phyloP scores from a whole-genome alignment of 1,140 invertebrate genomes.

The Berghia stephanieae region DNA sequence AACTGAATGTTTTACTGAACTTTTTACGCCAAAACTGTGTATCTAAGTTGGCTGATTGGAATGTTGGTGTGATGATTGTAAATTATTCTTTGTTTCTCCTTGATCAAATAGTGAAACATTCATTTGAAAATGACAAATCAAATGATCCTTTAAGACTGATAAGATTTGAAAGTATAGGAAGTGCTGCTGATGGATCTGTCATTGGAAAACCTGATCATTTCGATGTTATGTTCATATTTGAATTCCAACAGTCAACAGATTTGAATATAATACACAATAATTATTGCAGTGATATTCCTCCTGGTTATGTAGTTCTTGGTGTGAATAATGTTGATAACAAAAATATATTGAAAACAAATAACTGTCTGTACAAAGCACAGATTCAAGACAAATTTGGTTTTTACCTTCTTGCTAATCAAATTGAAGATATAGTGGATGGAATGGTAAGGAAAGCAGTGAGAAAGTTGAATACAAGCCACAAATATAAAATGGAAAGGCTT shows the following conservation, averaged over 20 bases:
- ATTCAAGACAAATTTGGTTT: constrained; percentile 29
- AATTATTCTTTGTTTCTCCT: constrained; percentile 50
- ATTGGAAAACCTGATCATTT: constrained; percentile 42
- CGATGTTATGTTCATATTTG: constrained; percentile 49
- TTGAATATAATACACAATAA: constrained; percentile 36
- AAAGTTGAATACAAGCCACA: constrained; percentile 44
- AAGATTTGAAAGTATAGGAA: constrained; percentile 44
- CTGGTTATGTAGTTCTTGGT: constrained; percentile 46
- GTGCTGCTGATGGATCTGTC: constrained; percentile 45
- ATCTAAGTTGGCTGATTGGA: constrained; percentile 39
- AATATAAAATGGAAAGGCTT: constrained; percentile 46
- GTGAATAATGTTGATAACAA: constrained; percentile 26
- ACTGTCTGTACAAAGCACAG: constrained; percentile 19
- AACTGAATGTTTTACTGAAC: constrained; percentile 38
- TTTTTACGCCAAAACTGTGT: constrained; percentile 45
- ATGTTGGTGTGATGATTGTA: constrained; percentile 42
- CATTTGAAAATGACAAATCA: constrained; percentile 18
- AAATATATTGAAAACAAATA: constrained; percentile 15
- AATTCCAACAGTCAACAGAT: constrained; percentile 37
- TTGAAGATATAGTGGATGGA: constrained; percentile 35
- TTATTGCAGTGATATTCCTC: constrained; percentile 39
- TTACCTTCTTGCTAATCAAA: constrained; percentile 42
- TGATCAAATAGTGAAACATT: constrained; percentile 41
- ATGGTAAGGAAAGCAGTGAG: constrained; percentile 46
- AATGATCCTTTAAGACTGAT: constrained; percentile 39